Percentiles rank a stretch among this genome's conserved stretches.
Evolutionary conservation across 1,140 invertebrate species (phyloP).

Genomic region (Harpegnathos saltator): DNA sequence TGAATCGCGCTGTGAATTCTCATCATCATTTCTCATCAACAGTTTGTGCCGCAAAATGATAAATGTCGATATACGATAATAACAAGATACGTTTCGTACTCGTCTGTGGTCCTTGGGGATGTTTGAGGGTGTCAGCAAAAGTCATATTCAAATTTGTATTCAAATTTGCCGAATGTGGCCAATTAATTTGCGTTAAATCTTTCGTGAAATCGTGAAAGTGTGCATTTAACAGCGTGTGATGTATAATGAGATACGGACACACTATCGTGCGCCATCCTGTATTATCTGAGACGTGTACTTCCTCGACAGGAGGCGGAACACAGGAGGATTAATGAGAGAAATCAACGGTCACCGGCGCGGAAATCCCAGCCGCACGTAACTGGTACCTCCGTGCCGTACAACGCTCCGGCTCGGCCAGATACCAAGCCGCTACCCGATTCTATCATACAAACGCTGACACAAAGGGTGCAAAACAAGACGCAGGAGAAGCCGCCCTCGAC

Average conservation of each 20-base stretch:
- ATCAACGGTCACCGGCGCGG: conserved; percentile 83
- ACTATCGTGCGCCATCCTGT: background rate
- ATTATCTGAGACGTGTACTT: background rate
- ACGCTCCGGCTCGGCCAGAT: conserved; percentile 77
- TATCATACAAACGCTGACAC: conserved; percentile 90
- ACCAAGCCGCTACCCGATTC: conserved; percentile 89
- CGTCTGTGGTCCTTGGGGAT: too few species aligned
- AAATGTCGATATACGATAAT: background rate
- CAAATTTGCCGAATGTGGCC: background rate
- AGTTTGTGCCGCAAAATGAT: background rate
- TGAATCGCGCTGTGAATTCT: too few species aligned
- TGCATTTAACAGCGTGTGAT: background rate
- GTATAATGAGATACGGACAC: background rate
- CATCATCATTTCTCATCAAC: too few species aligned
- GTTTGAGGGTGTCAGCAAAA: too few species aligned
- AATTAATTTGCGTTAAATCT: conserved; percentile 4
- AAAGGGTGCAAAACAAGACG: conserved; percentile 89
- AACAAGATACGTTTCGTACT: background rate
- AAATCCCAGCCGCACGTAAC: conserved; percentile 82
- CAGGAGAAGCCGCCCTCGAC: conserved; percentile 84
- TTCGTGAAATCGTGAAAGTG: background rate
- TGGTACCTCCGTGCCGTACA: conserved; percentile 83
- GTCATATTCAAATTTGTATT: background rate
- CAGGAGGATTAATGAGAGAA: conserved; percentile 91
- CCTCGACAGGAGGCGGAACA: conserved; percentile 94